Percentiles rank a stretch among this genome's conserved stretches.
Conservation (phyloP, 2,888 invertebrate genomes). For the Drosophila ezoana region DNA sequence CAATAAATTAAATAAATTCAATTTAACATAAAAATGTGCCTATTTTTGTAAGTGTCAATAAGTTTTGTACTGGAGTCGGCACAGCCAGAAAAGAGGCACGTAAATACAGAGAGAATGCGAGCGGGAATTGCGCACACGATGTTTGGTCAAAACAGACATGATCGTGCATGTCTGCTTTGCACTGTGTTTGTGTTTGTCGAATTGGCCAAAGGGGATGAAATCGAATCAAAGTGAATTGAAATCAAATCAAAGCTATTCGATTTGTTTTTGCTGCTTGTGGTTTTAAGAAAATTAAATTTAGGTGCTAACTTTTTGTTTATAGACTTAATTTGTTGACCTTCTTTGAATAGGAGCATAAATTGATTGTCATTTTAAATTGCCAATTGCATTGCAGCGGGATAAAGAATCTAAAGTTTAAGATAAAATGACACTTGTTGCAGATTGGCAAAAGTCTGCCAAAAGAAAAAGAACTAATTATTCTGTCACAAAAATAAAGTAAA, state of each 20-base stretch:
- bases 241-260: background rate
- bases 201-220: conserved; percentile 7
- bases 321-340: background rate
- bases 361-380: background rate
- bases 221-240: background rate
- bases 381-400: background rate
- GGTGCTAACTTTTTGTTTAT: too few species aligned
- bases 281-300: too few species aligned
- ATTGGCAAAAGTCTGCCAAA: background rate
- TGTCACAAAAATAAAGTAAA: conserved; percentile 18
- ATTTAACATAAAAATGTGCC: too few species aligned
- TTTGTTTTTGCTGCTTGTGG: too few species aligned
- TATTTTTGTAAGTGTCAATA: too few species aligned
- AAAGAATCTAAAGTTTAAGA: background rate
- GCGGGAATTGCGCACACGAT: conserved; percentile 23
- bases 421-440: conserved; percentile 5
- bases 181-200: background rate
- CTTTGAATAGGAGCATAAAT: background rate
- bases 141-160: conserved; percentile 41
- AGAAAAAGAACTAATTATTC: background rate
- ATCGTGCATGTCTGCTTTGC: conserved; percentile 42
- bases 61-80: conserved; percentile 25
- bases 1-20: background rate
- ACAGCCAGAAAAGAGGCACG: background rate
- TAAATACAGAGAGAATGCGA: background rate